Base-by-base conservation (phyloP, 2,888 invertebrate genomes). In the Pyrgus malvae region DNA sequence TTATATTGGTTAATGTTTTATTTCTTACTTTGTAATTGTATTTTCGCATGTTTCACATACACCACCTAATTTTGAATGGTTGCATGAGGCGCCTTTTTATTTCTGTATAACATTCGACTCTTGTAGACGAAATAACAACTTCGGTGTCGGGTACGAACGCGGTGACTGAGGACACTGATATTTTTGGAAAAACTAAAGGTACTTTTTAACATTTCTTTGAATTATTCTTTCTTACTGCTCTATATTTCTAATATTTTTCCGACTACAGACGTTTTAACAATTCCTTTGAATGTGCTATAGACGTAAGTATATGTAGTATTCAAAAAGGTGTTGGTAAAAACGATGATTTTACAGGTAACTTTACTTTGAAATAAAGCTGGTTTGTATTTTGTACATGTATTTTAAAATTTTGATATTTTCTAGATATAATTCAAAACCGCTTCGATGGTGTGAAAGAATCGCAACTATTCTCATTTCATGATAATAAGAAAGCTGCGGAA, bases 401-500 rank as follows among this genome's bases (percentile, higher is more conserved):
- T 11, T 41, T 33, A n/a, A n/a, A n/a, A n/a, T n/a, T n/a, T n/a
- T n/a, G 11, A 56, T 48, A 23, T 55, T 68, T 74, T 73, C 7
- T 78, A 76, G 77, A 69, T 68, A 44, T 64, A 49, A 55, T 72
- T 49, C 62, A 68, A 59, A 66, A 53, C 56, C 72, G 64, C 48
- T 48, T 69, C 40, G 69, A 63, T 31, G 59, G 35, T 41, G 48
- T 63, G 8, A 70, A 69, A 61, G 62, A 64, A 40, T 59, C 69
- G 17, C 56, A 65, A 21, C 58, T 61, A 50, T 60, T 63, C 8
- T 45, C 65, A 23, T 14, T 61, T 11, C 46, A 51, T 41, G 33
- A 56, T 46, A 66, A 69, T 63, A 65, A 67, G 44, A 44, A 44
- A 48, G 58, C 61, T 1, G 55, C 68, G 53, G 68, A 66, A 61